These are phyloP conservation scores for Melitaea athalia DNA, from an alignment of 2,888 invertebrate genomes.

Conservation along the genomic window DNA sequence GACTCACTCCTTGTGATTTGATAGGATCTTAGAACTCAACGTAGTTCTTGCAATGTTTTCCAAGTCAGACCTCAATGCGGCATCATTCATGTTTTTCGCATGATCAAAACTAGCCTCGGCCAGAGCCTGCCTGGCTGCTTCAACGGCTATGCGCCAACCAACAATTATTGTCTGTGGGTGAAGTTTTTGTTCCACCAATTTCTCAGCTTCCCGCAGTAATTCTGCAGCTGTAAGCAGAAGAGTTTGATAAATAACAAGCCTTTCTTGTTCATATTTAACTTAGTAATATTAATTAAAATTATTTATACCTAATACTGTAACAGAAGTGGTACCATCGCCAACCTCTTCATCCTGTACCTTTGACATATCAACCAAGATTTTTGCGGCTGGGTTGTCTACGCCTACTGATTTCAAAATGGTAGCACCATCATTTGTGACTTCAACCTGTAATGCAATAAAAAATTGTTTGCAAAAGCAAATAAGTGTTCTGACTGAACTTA, in stretches of 20 bases:
- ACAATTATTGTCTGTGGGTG: constrained; percentile 99
- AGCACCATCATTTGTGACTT: constrained; percentile 99
- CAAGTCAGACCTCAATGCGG: constrained; percentile 92
- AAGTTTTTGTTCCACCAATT: constrained; percentile 94
- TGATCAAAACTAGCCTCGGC: constrained; percentile 91
- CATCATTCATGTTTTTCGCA: constrained; percentile 85
- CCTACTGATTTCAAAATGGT: constrained; percentile 98
- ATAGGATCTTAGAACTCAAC: constrained; percentile 97
- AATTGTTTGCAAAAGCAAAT: background rate
- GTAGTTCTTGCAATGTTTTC: constrained; percentile 99
- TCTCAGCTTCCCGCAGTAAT: constrained; percentile 96
- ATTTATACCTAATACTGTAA: constrained; percentile 90
- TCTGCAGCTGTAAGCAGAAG: constrained; percentile 88
- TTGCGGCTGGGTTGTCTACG: constrained; percentile 99
- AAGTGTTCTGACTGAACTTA: no score
- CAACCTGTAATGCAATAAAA: constrained; percentile 82
- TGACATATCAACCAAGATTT: constrained; percentile 99
- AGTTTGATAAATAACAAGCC: background rate
- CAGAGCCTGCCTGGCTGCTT: constrained; percentile 92
- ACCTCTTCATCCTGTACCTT: constrained; percentile 99
- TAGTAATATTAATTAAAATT: background rate
- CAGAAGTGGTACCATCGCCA: constrained; percentile 99
- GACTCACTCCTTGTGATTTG: constrained; percentile 94
- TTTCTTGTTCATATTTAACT: background rate
- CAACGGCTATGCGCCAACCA: constrained; percentile 95